Evolutionary conservation across 2,113 vertebrate genomes (phyloP).

Genomic region (Poecilia latipinna): DNA sequence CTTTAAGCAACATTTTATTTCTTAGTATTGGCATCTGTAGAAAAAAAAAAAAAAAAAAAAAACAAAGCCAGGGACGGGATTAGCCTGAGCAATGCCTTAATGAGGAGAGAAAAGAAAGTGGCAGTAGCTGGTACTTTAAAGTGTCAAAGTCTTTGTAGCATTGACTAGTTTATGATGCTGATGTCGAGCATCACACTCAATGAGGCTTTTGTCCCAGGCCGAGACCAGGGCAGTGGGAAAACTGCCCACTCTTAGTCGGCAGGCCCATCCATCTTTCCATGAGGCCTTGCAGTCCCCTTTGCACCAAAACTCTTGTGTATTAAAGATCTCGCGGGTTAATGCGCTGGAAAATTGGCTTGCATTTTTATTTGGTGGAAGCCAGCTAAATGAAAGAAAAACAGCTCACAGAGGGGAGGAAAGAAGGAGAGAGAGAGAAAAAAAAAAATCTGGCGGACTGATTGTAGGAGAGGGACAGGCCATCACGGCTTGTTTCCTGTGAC

Average conservation of each 20-base stretch:
- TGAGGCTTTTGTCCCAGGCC: constrained; percentile 96
- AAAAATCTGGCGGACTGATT: constrained; percentile 86
- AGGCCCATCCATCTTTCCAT: constrained; percentile 95
- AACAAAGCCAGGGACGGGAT: constrained; percentile 85
- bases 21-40: constrained; percentile 79
- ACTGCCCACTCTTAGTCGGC: constrained; percentile 91
- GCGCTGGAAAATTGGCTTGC: constrained; percentile 99
- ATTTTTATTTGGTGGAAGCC: constrained; percentile 95
- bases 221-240: constrained; percentile 97
- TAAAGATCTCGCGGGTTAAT: constrained; percentile 97
- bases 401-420: constrained; percentile 73
- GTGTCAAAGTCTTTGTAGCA: constrained; percentile 96
- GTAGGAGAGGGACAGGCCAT: constrained; percentile 82
- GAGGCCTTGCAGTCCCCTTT: constrained; percentile 84
- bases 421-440: constrained; percentile 57
- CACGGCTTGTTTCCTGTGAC: constrained; percentile 89
- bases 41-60: constrained; percentile 69
- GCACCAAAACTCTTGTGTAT: constrained; percentile 84
- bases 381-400: constrained; percentile 93
- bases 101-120: constrained; percentile 83
- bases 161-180: constrained; percentile 99
- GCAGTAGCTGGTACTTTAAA: constrained; percentile 94
- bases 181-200: constrained; percentile 98
- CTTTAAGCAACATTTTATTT: constrained; percentile 86
- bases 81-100: constrained; percentile 83